These are phyloP conservation scores for Phalera bucephala DNA, from an alignment of 2,888 invertebrate genomes.

Conservation along the genomic window DNA sequence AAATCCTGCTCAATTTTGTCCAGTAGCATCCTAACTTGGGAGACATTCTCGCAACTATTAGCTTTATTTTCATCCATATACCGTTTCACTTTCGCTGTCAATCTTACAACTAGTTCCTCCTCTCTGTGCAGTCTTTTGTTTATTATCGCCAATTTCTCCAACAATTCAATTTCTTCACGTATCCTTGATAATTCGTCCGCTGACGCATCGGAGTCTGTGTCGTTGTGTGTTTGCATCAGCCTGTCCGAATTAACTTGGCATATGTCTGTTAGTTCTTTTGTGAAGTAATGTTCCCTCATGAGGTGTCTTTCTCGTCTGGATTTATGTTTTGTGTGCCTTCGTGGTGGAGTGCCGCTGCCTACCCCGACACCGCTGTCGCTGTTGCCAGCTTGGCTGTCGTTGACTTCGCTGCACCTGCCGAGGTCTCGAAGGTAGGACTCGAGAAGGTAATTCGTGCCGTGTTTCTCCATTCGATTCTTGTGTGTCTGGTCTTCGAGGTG, in stretches of 20 bases:
- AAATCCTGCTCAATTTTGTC: conserved; percentile 80
- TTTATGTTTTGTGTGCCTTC: conserved; percentile 78
- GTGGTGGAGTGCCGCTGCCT: conserved; percentile 85
- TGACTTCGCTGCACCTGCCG: conserved; percentile 69
- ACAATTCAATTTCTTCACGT: conserved; percentile 86
- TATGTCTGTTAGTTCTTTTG: conserved; percentile 78
- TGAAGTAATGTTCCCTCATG: conserved; percentile 81
- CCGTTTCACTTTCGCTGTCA: conserved; percentile 85
- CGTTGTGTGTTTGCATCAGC: conserved; percentile 66
- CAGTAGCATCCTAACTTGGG: conserved; percentile 73
- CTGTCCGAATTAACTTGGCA: conserved; percentile 79
- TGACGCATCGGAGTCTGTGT: conserved; percentile 77
- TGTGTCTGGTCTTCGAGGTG: conserved; percentile 91
- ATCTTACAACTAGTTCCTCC: conserved; percentile 87
- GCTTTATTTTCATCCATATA: conserved; percentile 80
- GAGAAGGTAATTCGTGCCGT: conserved; percentile 90
- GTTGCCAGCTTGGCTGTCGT: conserved; percentile 84
- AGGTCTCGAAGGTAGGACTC: conserved; percentile 87
- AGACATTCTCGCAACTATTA: conserved; percentile 72
- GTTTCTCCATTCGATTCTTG: conserved; percentile 87
- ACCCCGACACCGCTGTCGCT: conserved; percentile 88
- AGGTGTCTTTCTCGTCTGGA: conserved; percentile 79
- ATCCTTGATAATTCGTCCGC: conserved; percentile 81
- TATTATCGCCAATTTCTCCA: conserved; percentile 88
- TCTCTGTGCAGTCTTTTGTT: conserved; percentile 89